Evolutionary conservation across 2,888 invertebrate genomes (phyloP).

Genomic region (Acrobasis consociella): DNA sequence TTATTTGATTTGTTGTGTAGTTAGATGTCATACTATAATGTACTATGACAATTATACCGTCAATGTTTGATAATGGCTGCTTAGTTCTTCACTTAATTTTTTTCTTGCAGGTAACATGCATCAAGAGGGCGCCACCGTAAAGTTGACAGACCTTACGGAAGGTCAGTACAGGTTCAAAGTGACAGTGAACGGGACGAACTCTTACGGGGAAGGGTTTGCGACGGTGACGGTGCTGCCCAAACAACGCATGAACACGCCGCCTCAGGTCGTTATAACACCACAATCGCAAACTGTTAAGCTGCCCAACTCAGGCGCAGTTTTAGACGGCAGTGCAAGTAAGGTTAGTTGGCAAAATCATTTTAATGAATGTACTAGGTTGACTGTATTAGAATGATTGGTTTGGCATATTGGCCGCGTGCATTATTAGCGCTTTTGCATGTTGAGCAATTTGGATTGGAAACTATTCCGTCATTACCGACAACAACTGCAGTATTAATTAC

Average conservation of each 20-base stretch:
- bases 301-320: slow-evolving; percentile 94
- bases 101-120: slow-evolving; percentile 86
- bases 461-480: too few relatives aligned
- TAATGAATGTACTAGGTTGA: background rate
- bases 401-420: too few relatives aligned
- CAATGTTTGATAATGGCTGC: too few relatives aligned
- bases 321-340: slow-evolving; percentile 92
- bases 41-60: background rate
- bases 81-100: background rate
- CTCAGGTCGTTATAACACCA: slow-evolving; percentile 93
- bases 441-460: too few relatives aligned
- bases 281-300: slow-evolving; percentile 92
- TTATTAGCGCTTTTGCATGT: too few relatives aligned
- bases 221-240: slow-evolving; percentile 95
- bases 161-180: slow-evolving; percentile 94
- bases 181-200: slow-evolving; percentile 89
- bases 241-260: slow-evolving; percentile 91
- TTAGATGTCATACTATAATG: background rate
- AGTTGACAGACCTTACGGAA: slow-evolving; percentile 91
- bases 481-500: too few relatives aligned
- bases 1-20: background rate
- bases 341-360: slow-evolving; percentile 50
- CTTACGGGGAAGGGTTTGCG: slow-evolving; percentile 91
- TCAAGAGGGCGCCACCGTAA: slow-evolving; percentile 92
- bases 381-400: too few relatives aligned